Evolutionary conservation across 2,113 vertebrate species (phyloP), one percentile per base, ranked within the genome.

Genomic region (Oostethus manadensis): DNA sequence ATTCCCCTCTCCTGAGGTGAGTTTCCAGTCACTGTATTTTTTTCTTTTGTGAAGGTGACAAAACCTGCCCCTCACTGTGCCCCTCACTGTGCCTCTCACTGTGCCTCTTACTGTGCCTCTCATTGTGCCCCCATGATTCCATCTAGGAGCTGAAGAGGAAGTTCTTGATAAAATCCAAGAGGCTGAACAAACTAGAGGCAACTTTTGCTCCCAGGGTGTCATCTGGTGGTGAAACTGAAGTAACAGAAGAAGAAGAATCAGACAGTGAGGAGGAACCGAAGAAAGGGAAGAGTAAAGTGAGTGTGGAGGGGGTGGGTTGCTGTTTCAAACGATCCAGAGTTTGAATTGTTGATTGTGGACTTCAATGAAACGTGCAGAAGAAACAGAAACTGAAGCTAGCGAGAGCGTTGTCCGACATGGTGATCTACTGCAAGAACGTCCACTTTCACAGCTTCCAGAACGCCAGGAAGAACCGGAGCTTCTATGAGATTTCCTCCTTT

Each of bases 101-200:
- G 20, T 16, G 38, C n/a, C n/a, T n/a, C n/a, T n/a, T n/a, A n/a
- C n/a, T n/a, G n/a, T 26, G 14, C 38, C 8, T 16, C 46, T 66
- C 33, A 55, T 16, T 10, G 20, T 16, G 38, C 45, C 17, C 10
- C 46, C 23, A 9, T 64, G 58, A 49, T 8, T 11, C 8, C 20
- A 6, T 59, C 1, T 55, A 99, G 97, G 93, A 94, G 82, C 78
- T 99, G 55, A 98, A 93, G 77, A 89, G 93, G n/a, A 94, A 92
- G 84, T 90, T 98, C 77, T 71, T 99, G 51, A 85, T 99, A 69
- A 99, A 99, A 85, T 95, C 94, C 20, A 99, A 99, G 81, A 88
- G 94, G 59, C 78, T 95, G 26, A 93, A 93, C 67, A 93, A 91
- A 35, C 87, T 94, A 18, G 87, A 93, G 63, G 83, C 88, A 49